A percentile compares a stretch with the other conserved stretches of the same genome.
Evolutionary conservation across 2,888 invertebrate species (phyloP).

Genomic region (Pseudococcus viburni): DNA sequence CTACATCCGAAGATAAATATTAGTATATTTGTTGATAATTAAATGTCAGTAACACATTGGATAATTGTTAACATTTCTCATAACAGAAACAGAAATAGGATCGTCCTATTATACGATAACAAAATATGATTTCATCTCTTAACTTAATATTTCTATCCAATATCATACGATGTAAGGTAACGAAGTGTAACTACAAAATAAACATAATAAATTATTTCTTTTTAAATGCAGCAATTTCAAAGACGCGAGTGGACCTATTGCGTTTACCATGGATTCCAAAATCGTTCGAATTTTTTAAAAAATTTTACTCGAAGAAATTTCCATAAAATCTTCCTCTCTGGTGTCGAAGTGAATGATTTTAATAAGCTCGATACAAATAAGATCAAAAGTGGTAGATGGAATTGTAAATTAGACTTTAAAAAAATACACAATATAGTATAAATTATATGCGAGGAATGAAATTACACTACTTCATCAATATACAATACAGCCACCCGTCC

Average conservation of each 20-base stretch:
- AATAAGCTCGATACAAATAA: constrained; percentile 31
- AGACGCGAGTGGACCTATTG: constrained; percentile 58
- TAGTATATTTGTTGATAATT: constrained; percentile 53
- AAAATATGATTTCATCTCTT: constrained; percentile 42
- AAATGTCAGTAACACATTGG: constrained; percentile 43
- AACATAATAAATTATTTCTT: constrained; percentile 53
- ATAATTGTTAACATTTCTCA: constrained; percentile 52
- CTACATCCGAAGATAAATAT: constrained; percentile 49
- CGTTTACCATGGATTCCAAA: not conserved
- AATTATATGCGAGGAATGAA: constrained; percentile 42
- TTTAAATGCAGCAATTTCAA: constrained; percentile 64
- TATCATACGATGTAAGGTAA: constrained; percentile 57
- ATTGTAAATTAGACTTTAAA: not conserved
- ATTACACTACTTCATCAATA: constrained; percentile 32
- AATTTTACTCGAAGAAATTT: not conserved
- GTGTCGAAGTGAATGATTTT: constrained; percentile 17
- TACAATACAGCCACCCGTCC: constrained; percentile 5
- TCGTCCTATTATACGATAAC: constrained; percentile 35
- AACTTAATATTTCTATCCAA: constrained; percentile 54
- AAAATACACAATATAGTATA: constrained; percentile 14
- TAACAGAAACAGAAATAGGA: constrained; percentile 50
- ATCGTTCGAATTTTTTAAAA: not conserved
- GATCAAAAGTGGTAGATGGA: constrained; percentile 18
- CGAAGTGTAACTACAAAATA: constrained; percentile 61
- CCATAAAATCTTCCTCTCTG: not conserved